Conservation (phyloP, 2,113 vertebrate genomes). For the Aythya baeri region DNA sequence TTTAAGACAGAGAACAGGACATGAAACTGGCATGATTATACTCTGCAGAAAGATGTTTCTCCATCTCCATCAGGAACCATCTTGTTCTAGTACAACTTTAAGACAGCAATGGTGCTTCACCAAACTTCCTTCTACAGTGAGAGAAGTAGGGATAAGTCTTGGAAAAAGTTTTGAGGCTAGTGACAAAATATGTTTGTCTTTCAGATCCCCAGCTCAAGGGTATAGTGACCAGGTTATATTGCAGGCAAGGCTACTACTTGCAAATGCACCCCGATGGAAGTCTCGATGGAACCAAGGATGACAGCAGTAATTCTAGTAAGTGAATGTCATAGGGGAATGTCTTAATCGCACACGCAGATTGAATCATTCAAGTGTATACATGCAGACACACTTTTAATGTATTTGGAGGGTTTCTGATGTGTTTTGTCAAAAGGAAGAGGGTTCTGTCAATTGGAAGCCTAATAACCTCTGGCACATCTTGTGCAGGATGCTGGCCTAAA, state of each 20-base stretch:
- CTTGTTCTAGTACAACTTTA: slow-evolving; percentile 26
- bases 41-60: background rate
- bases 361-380: background rate
- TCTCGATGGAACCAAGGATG: slow-evolving; percentile 99
- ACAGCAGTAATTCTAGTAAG: slow-evolving; percentile 99
- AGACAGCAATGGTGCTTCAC: slow-evolving; percentile 27
- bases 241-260: slow-evolving; percentile 99
- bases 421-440: background rate
- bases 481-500: slow-evolving; percentile 11
- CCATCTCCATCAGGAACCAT: background rate
- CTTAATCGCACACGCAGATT: background rate
- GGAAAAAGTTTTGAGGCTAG: slow-evolving; percentile 70
- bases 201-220: slow-evolving; percentile 99
- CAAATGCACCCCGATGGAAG: slow-evolving; percentile 99
- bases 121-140: slow-evolving; percentile 56
- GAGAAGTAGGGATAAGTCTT: slow-evolving; percentile 41
- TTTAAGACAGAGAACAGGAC: slow-evolving; percentile 13
- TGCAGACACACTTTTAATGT: background rate
- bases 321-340: slow-evolving; percentile 58
- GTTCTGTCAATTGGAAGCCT: background rate
- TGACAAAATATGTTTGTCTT: slow-evolving; percentile 80
- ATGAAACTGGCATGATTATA: background rate
- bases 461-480: background rate
- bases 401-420: slow-evolving; percentile 36
- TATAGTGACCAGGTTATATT: slow-evolving; percentile 99